phyloP scores from a whole-genome alignment of 92 coral and sea anemone genomes.

The Pocillopora meandrina region DNA sequence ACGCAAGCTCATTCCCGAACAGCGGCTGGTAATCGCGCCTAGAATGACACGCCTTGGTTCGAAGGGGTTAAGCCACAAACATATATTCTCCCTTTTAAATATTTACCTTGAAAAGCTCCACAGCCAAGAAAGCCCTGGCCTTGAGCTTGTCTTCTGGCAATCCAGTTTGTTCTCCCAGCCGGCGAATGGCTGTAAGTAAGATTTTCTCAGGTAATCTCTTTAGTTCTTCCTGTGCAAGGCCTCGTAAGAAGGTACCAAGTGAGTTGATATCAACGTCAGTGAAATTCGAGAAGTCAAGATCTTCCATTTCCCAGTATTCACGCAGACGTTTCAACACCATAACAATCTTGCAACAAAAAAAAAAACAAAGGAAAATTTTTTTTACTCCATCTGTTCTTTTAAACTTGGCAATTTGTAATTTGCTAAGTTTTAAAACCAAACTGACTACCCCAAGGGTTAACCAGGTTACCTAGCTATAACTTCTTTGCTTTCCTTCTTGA shows the following conservation, averaged over 20 bases:
- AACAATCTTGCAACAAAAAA: conserved; percentile 50
- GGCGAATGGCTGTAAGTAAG: conserved; percentile 77
- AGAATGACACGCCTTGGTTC: too few species aligned
- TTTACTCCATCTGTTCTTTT: not conserved
- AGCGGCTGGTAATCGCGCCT: too few species aligned
- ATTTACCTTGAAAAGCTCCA: conserved; percentile 85
- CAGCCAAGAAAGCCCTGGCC: conserved; percentile 87
- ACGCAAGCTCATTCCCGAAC: too few species aligned
- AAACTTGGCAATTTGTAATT: too few species aligned
- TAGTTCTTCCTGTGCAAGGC: conserved; percentile 73
- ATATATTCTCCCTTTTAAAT: too few species aligned
- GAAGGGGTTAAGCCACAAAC: too few species aligned
- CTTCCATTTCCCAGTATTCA: conserved; percentile 95
- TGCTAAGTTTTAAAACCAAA: too few species aligned
- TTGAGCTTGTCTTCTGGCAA: conserved; percentile 91
- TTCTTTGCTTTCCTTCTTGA: too few species aligned
- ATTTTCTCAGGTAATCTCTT: conserved; percentile 72
- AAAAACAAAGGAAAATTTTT: not conserved
- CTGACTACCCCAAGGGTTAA: too few species aligned
- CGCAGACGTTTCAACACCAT: conserved; percentile 86
- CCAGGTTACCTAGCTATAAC: too few species aligned
- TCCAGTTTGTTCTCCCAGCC: conserved; percentile 91
- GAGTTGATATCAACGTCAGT: conserved; percentile 91
- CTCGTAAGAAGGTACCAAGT: conserved; percentile 87
- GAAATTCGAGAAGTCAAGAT: conserved; percentile 77